Percentiles rank a stretch among this genome's conserved stretches.
Evolutionary conservation across 2,888 invertebrate genomes (phyloP).

Genomic region (Tachystola acroxantha): DNA sequence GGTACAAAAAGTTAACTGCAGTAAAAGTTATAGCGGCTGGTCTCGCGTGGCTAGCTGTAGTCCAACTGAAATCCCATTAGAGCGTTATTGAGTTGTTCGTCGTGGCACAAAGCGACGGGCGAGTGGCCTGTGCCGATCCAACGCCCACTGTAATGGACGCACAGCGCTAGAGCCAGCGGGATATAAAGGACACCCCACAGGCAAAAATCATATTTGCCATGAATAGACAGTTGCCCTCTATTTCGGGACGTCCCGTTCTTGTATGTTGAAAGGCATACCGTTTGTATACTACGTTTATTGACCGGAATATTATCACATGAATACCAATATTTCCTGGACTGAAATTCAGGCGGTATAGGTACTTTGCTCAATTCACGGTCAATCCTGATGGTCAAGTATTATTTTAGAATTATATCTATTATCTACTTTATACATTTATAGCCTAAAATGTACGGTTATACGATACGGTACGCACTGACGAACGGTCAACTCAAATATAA

Average conservation of each 20-base stretch:
- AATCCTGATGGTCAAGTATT: too few relatives aligned
- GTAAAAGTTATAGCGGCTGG: constrained; percentile 40
- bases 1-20: constrained; percentile 17
- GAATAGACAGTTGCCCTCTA: not conserved
- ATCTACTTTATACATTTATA: too few relatives aligned
- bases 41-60: constrained; percentile 60
- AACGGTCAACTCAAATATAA: too few relatives aligned
- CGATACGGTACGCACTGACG: too few relatives aligned
- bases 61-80: constrained; percentile 66
- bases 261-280: too few relatives aligned
- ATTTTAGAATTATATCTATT: too few relatives aligned
- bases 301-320: too few relatives aligned
- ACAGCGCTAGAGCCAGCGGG: constrained; percentile 24
- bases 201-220: constrained; percentile 27
- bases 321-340: too few relatives aligned
- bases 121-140: constrained; percentile 41
- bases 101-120: constrained; percentile 42
- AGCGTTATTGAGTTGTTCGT: constrained; percentile 64
- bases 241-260: not conserved
- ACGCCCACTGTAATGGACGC: constrained; percentile 43
- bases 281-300: too few relatives aligned
- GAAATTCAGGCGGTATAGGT: too few relatives aligned
- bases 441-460: too few relatives aligned
- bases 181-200: constrained; percentile 34
- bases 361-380: too few relatives aligned